Base-by-base conservation (phyloP, 2,888 invertebrate genomes). In the Microchrysa polita region DNA sequence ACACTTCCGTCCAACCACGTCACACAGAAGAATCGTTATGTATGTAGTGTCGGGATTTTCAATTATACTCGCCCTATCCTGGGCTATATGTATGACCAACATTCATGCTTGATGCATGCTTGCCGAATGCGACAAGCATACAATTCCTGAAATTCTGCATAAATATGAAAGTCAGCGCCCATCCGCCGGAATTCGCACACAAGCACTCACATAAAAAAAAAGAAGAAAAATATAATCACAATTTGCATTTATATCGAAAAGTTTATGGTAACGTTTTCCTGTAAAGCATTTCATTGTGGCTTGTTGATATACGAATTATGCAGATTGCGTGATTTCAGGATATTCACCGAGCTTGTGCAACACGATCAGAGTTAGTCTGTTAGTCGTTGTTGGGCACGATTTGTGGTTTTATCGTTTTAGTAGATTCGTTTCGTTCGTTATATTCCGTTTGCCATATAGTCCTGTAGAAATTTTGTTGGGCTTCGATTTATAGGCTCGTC, bases 231-330 rank as follows among this genome's bases (percentile, higher is more conserved):
- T 48, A n/a, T 48, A 34, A 48, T 48, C 16, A n/a, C 48, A n/a
- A 48, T 48, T 48, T 48, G 48, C 48, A 48, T 48, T 48, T 48
- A 48, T 48, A 48, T 48, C 48, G 48, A 48, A 48, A 48, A 48
- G 48, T 48, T 48, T 48, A 48, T 48, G 48, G 48, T 48, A 48
- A 48, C 48, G 4, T 2, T 48, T 48, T 48, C 48, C 48, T 48
- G 48, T 48, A 48, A 48, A 12, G 48, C 12, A n/a, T n/a, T n/a
- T n/a, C 14, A 4, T 48, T 48, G 48, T 48, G 48, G 12, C 14
- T 48, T 48, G 48, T 48, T 48, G 48, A 48, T n/a, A 48, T 48
- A n/a, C 16, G 48, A 48, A 48, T 48, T 48, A 48, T 48, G 48
- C 48, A 48, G 48, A 48, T 48, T 48, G 48, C 48, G 48, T 48